Evolutionary conservation across 2,888 invertebrate species (phyloP).

Genomic region (Abrostola tripartita): DNA sequence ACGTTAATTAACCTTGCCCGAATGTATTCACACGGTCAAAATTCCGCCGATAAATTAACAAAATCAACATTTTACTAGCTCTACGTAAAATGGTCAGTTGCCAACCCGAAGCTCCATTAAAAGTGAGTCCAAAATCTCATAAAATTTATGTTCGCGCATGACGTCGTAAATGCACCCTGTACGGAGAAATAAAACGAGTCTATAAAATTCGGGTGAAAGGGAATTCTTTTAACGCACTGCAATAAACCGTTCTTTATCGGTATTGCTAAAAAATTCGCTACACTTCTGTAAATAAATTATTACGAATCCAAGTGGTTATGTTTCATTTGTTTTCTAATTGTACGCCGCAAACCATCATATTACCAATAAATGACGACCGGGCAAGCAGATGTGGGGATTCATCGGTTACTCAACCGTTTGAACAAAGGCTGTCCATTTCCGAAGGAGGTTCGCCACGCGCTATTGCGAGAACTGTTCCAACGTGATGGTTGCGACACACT

Average conservation of each 20-base stretch:
- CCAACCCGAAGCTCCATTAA: conserved; percentile 71
- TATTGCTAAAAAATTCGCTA: conserved; percentile 52
- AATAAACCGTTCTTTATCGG: conserved; percentile 65
- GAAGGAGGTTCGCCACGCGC: conserved; percentile 63
- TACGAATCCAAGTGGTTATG: conserved; percentile 33
- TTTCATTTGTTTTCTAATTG: conserved; percentile 28
- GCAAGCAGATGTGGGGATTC: conserved; percentile 41
- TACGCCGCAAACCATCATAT: conserved; percentile 9
- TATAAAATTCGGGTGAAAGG: conserved; percentile 75
- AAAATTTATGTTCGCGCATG: conserved; percentile 81
- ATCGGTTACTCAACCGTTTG: conserved; percentile 54
- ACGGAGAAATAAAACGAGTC: conserved; percentile 71
- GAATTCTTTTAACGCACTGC: conserved; percentile 67
- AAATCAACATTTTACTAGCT: conserved; percentile 63
- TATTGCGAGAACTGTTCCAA: conserved; percentile 63
- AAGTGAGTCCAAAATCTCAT: conserved; percentile 75
- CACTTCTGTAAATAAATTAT: conserved; percentile 49
- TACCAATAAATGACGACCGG: conserved; percentile 21
- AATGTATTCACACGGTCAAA: conserved; percentile 40
- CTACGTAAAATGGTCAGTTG: conserved; percentile 70
- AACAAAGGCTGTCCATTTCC: conserved; percentile 69
- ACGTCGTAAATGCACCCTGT: conserved; percentile 79
- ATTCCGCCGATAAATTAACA: conserved; percentile 24
- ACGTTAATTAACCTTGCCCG: conserved; percentile 60
- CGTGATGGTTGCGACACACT: conserved; percentile 68